Conservation (phyloP, 1,140 invertebrate genomes). For the Metopolophium dirhodum region DNA sequence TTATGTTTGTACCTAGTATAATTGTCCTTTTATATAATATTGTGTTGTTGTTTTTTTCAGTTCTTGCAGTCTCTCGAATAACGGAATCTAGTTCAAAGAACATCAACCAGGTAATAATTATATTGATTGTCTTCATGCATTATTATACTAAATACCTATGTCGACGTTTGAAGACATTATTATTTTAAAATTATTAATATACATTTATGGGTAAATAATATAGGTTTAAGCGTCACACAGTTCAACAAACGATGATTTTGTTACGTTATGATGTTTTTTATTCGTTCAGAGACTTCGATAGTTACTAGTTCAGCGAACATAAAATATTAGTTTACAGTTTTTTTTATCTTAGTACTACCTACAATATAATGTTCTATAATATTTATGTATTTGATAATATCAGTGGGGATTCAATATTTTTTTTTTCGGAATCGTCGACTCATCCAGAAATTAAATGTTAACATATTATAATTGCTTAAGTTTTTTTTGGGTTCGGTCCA, state of each 20-base stretch:
- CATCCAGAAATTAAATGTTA: not conserved
- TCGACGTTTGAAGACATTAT: not conserved
- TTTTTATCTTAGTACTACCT: not conserved
- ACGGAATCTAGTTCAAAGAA: not conserved
- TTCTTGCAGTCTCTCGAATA: not conserved
- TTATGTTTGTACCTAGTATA: not conserved
- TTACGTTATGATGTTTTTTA: not conserved
- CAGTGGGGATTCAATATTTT: not conserved
- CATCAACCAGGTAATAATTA: slow-evolving; percentile 39
- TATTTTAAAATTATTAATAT: not conserved
- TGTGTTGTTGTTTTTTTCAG: slow-evolving; percentile 34
- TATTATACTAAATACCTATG: not conserved
- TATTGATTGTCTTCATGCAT: not conserved
- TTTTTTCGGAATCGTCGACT: not conserved
- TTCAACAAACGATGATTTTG: not conserved
- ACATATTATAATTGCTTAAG: not conserved
- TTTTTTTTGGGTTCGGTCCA: not conserved
- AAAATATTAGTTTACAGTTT: not conserved
- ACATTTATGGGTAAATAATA: not conserved
- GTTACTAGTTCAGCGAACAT: not conserved
- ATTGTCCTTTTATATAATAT: not conserved
- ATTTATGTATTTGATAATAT: not conserved
- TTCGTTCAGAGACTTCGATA: not conserved
- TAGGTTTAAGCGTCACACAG: not conserved
- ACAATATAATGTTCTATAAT: not conserved